phyloP scores from a whole-genome alignment of 2,113 vertebrate genomes.

The Lophius piscatorius region DNA sequence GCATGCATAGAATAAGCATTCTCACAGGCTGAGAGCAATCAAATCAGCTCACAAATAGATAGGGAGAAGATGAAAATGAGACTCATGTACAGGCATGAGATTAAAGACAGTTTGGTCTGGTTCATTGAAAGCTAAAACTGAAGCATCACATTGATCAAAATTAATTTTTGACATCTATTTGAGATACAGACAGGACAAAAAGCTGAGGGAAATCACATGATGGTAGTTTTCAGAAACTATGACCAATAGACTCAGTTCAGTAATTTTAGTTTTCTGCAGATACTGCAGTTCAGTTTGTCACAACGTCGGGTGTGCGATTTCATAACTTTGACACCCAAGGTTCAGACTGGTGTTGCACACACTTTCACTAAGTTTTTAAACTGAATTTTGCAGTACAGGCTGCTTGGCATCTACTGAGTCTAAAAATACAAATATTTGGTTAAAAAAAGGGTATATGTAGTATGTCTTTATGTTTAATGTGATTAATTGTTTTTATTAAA shows the following conservation, averaged over 20 bases:
- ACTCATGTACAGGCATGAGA: too few relatives aligned
- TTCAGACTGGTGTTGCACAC: neutral
- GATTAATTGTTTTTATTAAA: too few relatives aligned
- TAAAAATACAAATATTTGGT: neutral
- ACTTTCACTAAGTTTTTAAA: neutral
- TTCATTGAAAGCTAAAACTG: too few relatives aligned
- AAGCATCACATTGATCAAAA: neutral
- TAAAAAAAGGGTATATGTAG: neutral
- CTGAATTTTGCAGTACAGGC: neutral
- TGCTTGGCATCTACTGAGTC: neutral
- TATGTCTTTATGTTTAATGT: neutral
- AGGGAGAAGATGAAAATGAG: neutral
- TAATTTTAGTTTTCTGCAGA: conserved; percentile 6
- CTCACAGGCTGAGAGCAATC: neutral
- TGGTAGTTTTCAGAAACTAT: conserved; percentile 1
- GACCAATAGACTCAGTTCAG: conserved; percentile 20
- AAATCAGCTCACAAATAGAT: conserved; percentile 7
- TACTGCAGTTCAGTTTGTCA: conserved; percentile 10
- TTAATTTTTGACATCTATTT: neutral
- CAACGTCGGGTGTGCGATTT: conserved; percentile 23
- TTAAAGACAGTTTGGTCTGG: too few relatives aligned
- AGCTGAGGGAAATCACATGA: neutral
- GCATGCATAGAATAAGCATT: neutral
- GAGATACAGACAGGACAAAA: conserved; percentile 3
- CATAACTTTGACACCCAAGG: conserved; percentile 38